Conservation (phyloP, 2,797 vertebrate genomes). For the Sebastes hopkinsi region DNA sequence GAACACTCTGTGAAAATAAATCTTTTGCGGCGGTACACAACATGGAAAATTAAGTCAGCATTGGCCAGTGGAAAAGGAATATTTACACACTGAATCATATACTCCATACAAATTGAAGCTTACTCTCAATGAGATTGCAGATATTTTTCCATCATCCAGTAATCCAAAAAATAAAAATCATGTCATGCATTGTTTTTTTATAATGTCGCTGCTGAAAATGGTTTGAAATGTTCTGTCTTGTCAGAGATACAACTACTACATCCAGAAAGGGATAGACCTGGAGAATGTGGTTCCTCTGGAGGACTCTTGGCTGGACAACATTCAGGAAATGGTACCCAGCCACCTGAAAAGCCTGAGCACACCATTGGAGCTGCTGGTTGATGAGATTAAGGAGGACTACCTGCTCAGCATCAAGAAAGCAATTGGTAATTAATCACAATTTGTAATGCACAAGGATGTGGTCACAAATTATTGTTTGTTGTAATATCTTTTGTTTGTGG, state of each 20-base stretch:
- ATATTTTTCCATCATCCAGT: not conserved
- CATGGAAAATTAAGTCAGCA: not conserved
- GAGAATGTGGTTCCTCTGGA: slow-evolving; percentile 84
- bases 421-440: slow-evolving; percentile 37
- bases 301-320: slow-evolving; percentile 84
- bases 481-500: slow-evolving; percentile 7
- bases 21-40: not conserved
- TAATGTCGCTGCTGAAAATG: not conserved
- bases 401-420: slow-evolving; percentile 85
- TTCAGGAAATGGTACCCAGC: slow-evolving; percentile 80
- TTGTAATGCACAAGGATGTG: not conserved
- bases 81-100: not conserved
- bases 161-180: not conserved
- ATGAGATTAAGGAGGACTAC: slow-evolving; percentile 90
- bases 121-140: not conserved
- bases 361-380: slow-evolving; percentile 73
- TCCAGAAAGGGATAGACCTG: slow-evolving; percentile 84
- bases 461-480: not conserved
- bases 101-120: not conserved
- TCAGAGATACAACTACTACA: slow-evolving; percentile 87
- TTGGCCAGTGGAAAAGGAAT: not conserved
- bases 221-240: not conserved
- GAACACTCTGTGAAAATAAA: not conserved
- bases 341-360: slow-evolving; percentile 74
- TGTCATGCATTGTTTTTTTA: not conserved